phyloP scores from a whole-genome alignment of 2,797 vertebrate genomes.

The Poecilia wingei region DNA sequence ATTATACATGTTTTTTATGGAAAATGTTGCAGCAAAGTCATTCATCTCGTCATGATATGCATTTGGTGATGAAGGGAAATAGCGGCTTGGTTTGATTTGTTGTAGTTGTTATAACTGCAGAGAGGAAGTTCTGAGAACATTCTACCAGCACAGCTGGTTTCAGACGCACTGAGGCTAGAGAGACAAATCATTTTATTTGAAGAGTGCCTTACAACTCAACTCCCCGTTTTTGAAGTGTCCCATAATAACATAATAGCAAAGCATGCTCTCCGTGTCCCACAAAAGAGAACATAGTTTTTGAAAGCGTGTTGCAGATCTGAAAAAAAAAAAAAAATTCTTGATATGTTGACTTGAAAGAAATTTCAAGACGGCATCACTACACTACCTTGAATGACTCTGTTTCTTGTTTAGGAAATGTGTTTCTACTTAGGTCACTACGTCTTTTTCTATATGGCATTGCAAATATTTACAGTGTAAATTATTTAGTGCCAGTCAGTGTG shows the following conservation, averaged over 20 bases:
- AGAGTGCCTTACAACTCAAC: constrained; percentile 29
- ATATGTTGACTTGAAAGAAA: constrained; percentile 14
- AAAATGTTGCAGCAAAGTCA: constrained; percentile 35
- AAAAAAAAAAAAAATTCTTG: not conserved
- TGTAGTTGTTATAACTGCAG: constrained; percentile 32
- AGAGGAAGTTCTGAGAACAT: constrained; percentile 25
- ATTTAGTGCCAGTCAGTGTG: not conserved
- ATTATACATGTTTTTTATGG: constrained; percentile 27
- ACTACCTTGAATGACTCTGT: not conserved
- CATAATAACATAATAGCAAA: constrained; percentile 24
- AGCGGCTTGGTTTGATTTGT: constrained; percentile 52
- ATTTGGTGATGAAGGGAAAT: constrained; percentile 35
- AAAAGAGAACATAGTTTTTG: not conserved
- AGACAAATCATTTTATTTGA: constrained; percentile 46
- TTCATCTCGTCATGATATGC: constrained; percentile 38
- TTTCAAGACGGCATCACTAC: not conserved
- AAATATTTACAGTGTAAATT: not conserved
- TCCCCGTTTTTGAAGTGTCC: constrained; percentile 34
- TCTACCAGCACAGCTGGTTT: constrained; percentile 51
- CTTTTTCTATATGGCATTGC: not conserved
- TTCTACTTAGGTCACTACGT: not conserved
- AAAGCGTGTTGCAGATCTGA: not conserved
- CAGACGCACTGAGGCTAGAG: constrained; percentile 55
- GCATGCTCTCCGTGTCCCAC: constrained; percentile 7
- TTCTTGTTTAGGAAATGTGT: not conserved